Percentiles rank a stretch among this genome's conserved stretches.
phyloP scores from a whole-genome alignment of 2,113 vertebrate genomes.

The Stictonetta naevosa region DNA sequence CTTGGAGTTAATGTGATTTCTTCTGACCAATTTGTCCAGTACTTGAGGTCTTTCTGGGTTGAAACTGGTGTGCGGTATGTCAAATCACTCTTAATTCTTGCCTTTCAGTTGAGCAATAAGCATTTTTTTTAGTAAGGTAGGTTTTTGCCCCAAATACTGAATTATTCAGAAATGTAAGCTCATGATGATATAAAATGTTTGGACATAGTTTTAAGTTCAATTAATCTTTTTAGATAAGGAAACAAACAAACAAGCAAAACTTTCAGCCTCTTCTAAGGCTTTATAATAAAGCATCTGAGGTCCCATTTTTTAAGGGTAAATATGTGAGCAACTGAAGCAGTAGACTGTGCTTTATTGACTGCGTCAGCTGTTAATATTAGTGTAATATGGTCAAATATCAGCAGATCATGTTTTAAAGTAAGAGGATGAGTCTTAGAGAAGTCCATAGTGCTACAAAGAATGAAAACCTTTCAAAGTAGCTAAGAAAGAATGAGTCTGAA shows the following conservation, averaged over 20 bases:
- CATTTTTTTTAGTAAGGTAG: neutral
- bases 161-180: neutral
- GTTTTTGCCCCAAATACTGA: neutral
- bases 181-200: neutral
- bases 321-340: neutral
- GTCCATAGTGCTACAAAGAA: neutral
- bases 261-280: neutral
- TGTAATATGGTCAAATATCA: neutral
- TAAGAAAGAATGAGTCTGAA: neutral
- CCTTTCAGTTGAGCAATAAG: neutral
- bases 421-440: neutral
- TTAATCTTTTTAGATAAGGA: neutral
- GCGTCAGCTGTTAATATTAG: neutral
- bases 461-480: neutral
- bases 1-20: neutral
- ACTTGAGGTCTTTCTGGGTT: neutral
- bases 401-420: neutral
- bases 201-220: neutral
- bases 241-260: neutral
- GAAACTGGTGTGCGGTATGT: neutral
- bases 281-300: neutral
- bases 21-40: neutral
- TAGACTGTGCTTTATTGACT: neutral
- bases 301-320: neutral
- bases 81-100: neutral